phyloP scores from a whole-genome alignment of 2,888 invertebrate genomes.

The Cerastis leucographa region DNA sequence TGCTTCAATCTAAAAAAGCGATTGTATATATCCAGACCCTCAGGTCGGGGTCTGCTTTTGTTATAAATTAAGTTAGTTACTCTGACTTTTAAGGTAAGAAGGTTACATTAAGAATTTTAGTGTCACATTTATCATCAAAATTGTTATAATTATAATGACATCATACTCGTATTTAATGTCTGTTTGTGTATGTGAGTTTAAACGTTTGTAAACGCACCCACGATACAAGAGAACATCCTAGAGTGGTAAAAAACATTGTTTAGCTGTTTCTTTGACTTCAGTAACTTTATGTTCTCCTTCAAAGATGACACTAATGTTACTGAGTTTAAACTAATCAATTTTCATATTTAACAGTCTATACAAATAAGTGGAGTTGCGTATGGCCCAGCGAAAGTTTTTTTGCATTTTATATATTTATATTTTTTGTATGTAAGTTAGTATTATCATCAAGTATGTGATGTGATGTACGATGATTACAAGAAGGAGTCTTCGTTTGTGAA shows the following conservation, averaged over 20 bases:
- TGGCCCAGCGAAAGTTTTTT: not conserved
- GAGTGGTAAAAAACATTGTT: too few relatives aligned
- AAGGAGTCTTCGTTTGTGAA: not conserved
- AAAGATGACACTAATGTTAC: conserved; percentile 14
- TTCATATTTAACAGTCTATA: conserved; percentile 22
- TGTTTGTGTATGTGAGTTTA: not conserved
- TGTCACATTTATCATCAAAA: too few relatives aligned
- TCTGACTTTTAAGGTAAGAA: not conserved
- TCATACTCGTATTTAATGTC: too few relatives aligned
- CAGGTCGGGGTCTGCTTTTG: not conserved
- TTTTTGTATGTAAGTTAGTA: not conserved
- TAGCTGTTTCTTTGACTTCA: not conserved
- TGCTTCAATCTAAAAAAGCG: too few relatives aligned
- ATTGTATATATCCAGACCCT: not conserved
- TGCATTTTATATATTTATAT: not conserved
- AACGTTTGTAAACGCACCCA: not conserved
- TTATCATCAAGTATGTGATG: not conserved
- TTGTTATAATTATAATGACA: too few relatives aligned
- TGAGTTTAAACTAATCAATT: conserved; percentile 26
- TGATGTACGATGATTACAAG: too few relatives aligned
- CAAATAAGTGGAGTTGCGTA: conserved; percentile 20
- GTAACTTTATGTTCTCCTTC: conserved; percentile 8
- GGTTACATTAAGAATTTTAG: not conserved
- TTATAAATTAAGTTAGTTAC: not conserved
- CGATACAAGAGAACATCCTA: too few relatives aligned